Percentiles rank a stretch among this genome's conserved stretches.
Evolutionary conservation across 1,140 invertebrate species (phyloP).

Genomic region (Acromyrmex charruanus): DNA sequence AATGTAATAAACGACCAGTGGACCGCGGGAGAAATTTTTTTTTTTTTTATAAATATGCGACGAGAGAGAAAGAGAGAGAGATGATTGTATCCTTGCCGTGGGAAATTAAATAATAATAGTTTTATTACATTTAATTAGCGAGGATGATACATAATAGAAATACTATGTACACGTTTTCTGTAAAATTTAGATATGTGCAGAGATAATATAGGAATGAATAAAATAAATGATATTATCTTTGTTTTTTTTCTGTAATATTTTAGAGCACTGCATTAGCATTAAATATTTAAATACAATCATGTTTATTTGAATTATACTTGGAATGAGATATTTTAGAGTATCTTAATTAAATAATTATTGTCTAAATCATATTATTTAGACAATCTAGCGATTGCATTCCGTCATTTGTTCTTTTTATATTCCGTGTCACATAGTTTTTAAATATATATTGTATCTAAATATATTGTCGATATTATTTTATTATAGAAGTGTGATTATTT

Average conservation of each 20-base stretch:
- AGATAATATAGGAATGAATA: conserved; percentile 8
- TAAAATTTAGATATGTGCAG: neutral
- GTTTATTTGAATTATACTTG: neutral
- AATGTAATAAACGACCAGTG: neutral
- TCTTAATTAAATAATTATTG: neutral
- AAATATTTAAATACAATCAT: neutral
- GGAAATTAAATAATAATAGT: neutral
- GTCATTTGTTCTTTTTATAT: neutral
- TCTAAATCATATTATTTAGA: neutral
- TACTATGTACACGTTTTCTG: neutral
- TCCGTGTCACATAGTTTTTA: neutral
- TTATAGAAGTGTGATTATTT: neutral
- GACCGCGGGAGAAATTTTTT: neutral
- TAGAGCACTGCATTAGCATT: neutral
- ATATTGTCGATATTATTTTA: neutral
- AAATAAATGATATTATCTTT: neutral
- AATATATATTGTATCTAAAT: neutral
- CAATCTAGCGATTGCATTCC: neutral
- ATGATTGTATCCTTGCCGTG: neutral
- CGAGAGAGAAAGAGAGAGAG: neutral
- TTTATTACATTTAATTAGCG: neutral
- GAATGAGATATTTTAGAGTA: neutral
- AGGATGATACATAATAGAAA: neutral
- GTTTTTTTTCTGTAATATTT: neutral
- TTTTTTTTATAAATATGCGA: neutral